Percentiles rank a stretch among this genome's conserved stretches.
phyloP scores from a whole-genome alignment of 2,888 invertebrate species.

The Cartodere bifasciata region DNA sequence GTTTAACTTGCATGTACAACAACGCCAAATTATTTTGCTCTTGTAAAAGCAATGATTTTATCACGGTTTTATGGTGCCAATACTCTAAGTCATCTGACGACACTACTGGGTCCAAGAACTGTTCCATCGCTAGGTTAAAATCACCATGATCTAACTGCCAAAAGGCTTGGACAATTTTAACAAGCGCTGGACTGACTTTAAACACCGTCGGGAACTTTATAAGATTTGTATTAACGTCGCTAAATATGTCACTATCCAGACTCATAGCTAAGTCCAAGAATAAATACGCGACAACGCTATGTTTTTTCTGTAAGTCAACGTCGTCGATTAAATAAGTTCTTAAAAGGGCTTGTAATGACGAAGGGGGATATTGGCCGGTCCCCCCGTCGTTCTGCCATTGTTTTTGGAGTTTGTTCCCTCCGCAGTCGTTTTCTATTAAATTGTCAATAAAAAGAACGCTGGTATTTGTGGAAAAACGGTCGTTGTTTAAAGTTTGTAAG shows the following conservation, averaged over 20 bases:
- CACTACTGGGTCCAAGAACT: slow-evolving; percentile 49
- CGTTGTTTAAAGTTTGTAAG: slow-evolving; percentile 7
- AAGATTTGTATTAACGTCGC: slow-evolving; percentile 48
- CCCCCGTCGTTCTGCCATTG: slow-evolving; percentile 57
- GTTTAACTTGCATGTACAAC: slow-evolving; percentile 49
- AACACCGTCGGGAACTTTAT: slow-evolving; percentile 74
- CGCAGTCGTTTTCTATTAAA: slow-evolving; percentile 49
- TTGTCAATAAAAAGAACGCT: slow-evolving; percentile 60
- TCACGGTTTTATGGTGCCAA: slow-evolving; percentile 61
- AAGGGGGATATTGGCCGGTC: slow-evolving; percentile 67
- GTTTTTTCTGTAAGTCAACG: slow-evolving; percentile 56
- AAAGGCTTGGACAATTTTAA: slow-evolving; percentile 72
- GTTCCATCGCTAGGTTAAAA: slow-evolving; percentile 59
- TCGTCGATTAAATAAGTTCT: slow-evolving; percentile 60
- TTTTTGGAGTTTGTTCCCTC: slow-evolving; percentile 38
- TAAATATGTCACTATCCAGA: slow-evolving; percentile 45
- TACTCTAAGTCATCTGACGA: slow-evolving; percentile 42
- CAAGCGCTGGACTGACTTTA: slow-evolving; percentile 56
- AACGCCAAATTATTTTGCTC: slow-evolving; percentile 57
- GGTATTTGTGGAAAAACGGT: slow-evolving; percentile 15
- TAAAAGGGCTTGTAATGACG: slow-evolving; percentile 65
- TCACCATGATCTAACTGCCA: slow-evolving; percentile 84
- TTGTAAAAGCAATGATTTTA: slow-evolving; percentile 53
- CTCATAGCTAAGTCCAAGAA: slow-evolving; percentile 68
- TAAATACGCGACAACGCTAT: slow-evolving; percentile 67